These are phyloP conservation scores for Chamaea fasciata DNA, from an alignment of 2,113 vertebrate species.

Conservation along the genomic window DNA sequence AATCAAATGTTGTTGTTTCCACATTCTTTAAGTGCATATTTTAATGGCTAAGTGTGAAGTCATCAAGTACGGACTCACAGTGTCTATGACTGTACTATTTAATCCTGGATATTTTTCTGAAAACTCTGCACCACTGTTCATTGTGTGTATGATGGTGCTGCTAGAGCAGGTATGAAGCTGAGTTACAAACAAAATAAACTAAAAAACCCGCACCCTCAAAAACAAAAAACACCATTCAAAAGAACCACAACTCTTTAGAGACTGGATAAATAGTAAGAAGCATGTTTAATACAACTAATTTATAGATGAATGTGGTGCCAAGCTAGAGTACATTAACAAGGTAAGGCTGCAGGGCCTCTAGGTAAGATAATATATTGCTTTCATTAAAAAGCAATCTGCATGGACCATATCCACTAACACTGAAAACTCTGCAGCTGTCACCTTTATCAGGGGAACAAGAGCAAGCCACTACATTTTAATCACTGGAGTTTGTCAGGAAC, in stretches of 20 bases:
- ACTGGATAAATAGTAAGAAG: constrained; percentile 73
- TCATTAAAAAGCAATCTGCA: constrained; percentile 91
- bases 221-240: constrained; percentile 1
- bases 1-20: neutral
- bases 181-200: neutral
- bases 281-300: constrained; percentile 83
- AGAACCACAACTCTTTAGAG: constrained; percentile 60
- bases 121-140: neutral
- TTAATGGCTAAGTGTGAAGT: neutral
- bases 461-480: constrained; percentile 88
- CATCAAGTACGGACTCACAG: neutral
- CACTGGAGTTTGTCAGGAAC: constrained; percentile 88
- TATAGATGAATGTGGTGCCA: constrained; percentile 85
- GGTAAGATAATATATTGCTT: constrained; percentile 88
- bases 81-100: neutral
- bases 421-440: constrained; percentile 83
- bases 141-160: neutral
- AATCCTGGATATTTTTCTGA: neutral
- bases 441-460: constrained; percentile 84
- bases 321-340: constrained; percentile 80
- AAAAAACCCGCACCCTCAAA: neutral
- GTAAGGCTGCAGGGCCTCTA: constrained; percentile 78
- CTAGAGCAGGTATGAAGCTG: neutral
- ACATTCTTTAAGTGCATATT: neutral
- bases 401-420: constrained; percentile 83